Base-by-base conservation (phyloP, 2,113 vertebrate species). In the Dolichotis patagonum region DNA sequence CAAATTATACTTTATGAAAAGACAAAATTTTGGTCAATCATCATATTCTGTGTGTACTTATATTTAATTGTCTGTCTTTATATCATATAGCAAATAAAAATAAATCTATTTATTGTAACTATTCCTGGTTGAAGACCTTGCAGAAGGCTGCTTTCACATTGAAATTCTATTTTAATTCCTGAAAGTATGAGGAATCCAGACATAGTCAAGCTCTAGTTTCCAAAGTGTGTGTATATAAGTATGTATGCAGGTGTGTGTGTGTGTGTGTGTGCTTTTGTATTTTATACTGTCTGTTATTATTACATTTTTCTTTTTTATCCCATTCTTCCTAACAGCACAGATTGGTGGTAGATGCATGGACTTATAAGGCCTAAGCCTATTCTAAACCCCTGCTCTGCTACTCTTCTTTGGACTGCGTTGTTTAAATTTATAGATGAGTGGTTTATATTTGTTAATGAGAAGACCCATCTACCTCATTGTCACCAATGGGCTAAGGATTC, bases 21-120 rank as follows among this genome's bases (percentile, higher is more conserved):
- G 85, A 94, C 96, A 43, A 90, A 16, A 81, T 32, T 35, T 78
- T 86, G 30, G 10, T n/a, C 30, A 73, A 89, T 98, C 85, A 90
- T 83, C 35, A 73, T 91, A 62, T 54, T 97, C 94, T 24, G 7
- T 75, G 9, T n/a, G 58, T 43, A 67, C 60, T 67, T 77, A 26
- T 62, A 69, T 54, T 49, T 62, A 71, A 62, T 58, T 38, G n/a
- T 22, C 49, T 62, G 17, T 73, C 54, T 65, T 85, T 38, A 65
- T 56, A 24, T 60, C 62, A 46, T 19, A 11, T 3, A 81, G 75
- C 13, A 77, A 77, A 75, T 75, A 75, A 75, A 69, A 85, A 60
- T 85, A 24, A n/a, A 86, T 63, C 30, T 24, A 3, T 67, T 60
- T n/a, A 1, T 52, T 56, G 20, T 82, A 22, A 60, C 46, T 43